Percentiles rank a stretch among this genome's conserved stretches.
Conservation (phyloP, 2,888 invertebrate genomes). For the Pandemis corylana region DNA sequence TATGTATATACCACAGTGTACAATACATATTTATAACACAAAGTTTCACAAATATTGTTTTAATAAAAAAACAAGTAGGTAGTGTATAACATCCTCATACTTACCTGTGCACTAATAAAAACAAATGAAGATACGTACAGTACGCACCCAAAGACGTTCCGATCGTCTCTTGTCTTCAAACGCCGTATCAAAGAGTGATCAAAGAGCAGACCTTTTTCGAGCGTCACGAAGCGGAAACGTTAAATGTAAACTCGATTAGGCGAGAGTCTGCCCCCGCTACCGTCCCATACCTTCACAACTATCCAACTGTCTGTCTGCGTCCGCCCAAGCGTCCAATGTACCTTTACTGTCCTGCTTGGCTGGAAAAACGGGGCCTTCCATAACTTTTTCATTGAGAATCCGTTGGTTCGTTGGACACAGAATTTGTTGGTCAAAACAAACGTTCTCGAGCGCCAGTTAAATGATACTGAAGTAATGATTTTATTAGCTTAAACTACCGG, state of each 20-base stretch:
- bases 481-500: too few relatives aligned
- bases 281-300: conserved; percentile 5
- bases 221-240: conserved; percentile 4
- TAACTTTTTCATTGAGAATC: not conserved
- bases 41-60: too few relatives aligned
- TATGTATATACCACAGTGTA: too few relatives aligned
- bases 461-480: too few relatives aligned
- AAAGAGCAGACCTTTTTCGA: conserved; percentile 17
- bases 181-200: conserved; percentile 4
- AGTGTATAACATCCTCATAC: too few relatives aligned
- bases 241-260: conserved; percentile 32
- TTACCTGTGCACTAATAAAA: not conserved
- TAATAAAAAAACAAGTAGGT: too few relatives aligned
- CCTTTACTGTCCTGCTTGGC: conserved; percentile 3
- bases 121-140: not conserved
- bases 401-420: not conserved
- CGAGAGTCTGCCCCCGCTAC: conserved; percentile 1
- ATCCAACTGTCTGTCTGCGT: conserved; percentile 2
- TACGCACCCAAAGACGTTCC: not conserved
- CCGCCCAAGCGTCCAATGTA: not conserved
- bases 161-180: not conserved
- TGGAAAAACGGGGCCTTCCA: not conserved
- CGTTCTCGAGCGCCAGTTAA: too few relatives aligned
- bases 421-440: too few relatives aligned
- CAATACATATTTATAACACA: too few relatives aligned